Evolutionary conservation across 2,888 invertebrate genomes (phyloP), one percentile per base, ranked within the genome.

Genomic region (Ernsta delagoae): DNA sequence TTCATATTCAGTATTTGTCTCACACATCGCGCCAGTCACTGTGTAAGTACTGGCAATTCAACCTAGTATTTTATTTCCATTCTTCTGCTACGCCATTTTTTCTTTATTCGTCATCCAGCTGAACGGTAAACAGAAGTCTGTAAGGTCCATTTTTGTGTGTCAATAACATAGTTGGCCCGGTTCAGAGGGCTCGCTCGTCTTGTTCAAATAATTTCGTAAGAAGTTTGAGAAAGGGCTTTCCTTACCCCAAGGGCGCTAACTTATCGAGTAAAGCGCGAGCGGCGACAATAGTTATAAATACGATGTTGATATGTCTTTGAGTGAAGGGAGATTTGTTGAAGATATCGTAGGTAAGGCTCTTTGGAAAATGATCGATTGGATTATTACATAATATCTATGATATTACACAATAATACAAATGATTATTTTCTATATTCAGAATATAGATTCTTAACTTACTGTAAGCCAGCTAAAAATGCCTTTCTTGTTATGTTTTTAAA

Each of bases 171-270:
- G 72, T 75, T 74, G 71, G 36, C 5, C 72, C 70, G 70, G 64
- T 75, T 72, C 72, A 70, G 72, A 75, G 75, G 75, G 73, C 74
- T 76, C 73, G 65, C 72, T 72, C 72, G 78, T 71, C 85, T 85
- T 86, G 88, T 87, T 87, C 87, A 88, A 90, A 91, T 89, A 90
- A 91, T 90, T 89, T 89, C 75, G 86, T 86, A 87, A 87, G 86
- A 88, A 90, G 84, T 88, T 90, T 84, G 82, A 82, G 81, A 82
- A 84, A 87, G 86, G 89, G 86, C 83, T 88, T 84, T 82, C 77
- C 73, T 78, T 73, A 80, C 83, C 87, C 77, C 71, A 24, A 80
- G 86, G 88, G 86, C 78, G 83, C 73, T 82, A 89, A 88, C 82
- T 90, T 89, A 86, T 86, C 84, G 81, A 84, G 82, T 77, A 77